These are phyloP conservation scores for Cardiocondyla obscurior DNA, from an alignment of 1,140 invertebrate species.

Conservation along the genomic window DNA sequence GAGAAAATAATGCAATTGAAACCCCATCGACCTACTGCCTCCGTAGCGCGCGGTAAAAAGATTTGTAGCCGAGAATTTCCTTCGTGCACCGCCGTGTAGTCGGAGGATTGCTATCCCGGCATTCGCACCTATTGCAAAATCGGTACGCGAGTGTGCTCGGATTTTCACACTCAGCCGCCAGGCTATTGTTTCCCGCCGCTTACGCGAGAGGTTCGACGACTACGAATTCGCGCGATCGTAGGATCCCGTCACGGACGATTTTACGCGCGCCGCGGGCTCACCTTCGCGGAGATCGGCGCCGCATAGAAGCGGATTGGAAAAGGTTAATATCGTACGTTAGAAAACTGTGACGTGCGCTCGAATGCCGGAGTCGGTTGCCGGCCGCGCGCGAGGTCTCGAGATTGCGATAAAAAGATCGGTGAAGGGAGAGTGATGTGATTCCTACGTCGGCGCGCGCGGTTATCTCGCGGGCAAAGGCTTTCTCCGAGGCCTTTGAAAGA, in stretches of 20 bases:
- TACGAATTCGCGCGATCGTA: background rate
- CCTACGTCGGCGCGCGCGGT: constrained; percentile 31
- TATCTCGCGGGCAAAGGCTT: constrained; percentile 64
- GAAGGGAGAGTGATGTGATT: constrained; percentile 65
- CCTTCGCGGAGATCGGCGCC: constrained; percentile 8
- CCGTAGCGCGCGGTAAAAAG: constrained; percentile 33
- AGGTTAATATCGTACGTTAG: constrained; percentile 43
- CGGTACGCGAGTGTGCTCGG: background rate
- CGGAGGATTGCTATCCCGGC: background rate
- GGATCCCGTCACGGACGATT: too few relatives aligned
- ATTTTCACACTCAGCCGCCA: background rate
- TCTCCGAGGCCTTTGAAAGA: constrained; percentile 64
- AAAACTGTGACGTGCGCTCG: constrained; percentile 50
- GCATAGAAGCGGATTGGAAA: constrained; percentile 39
- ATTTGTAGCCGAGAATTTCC: constrained; percentile 40
- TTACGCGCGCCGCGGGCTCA: background rate
- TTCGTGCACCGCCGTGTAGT: background rate
- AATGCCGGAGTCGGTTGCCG: constrained; percentile 15
- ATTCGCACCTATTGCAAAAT: background rate
- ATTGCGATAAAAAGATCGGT: constrained; percentile 56
- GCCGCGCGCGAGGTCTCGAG: constrained; percentile 36
- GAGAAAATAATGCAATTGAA: constrained; percentile 62
- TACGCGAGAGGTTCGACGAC: background rate
- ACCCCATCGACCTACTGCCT: constrained; percentile 55
- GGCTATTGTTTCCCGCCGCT: background rate